phyloP scores from a whole-genome alignment of 2,888 invertebrate genomes.

The Papilio elwesi region DNA sequence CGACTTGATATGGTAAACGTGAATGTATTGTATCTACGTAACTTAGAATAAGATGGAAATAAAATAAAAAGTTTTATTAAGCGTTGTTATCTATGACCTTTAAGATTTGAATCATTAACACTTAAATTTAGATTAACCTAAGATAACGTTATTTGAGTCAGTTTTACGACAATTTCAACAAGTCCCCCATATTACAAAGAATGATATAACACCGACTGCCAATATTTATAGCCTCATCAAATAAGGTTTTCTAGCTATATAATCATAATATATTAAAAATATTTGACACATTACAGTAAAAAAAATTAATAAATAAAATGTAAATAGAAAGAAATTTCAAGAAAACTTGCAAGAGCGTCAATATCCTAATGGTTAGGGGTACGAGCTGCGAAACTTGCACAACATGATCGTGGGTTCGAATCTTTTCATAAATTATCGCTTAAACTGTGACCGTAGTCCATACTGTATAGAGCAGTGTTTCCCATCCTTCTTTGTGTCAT shows the following conservation, averaged over 20 bases:
- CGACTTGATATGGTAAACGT: not conserved
- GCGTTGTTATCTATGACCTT: constrained; percentile 17
- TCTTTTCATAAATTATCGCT: too few relatives aligned
- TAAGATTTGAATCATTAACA: constrained; percentile 15
- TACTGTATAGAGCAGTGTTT: too few relatives aligned
- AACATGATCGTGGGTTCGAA: too few relatives aligned
- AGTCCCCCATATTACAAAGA: not conserved
- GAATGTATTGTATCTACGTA: not conserved
- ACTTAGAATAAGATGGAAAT: not conserved
- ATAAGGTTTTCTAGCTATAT: not conserved
- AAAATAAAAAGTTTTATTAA: constrained; percentile 5
- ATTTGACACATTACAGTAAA: not conserved
- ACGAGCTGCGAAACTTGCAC: too few relatives aligned
- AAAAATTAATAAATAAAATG: too few relatives aligned
- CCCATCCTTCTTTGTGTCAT: too few relatives aligned
- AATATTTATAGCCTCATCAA: not conserved
- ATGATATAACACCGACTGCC: not conserved
- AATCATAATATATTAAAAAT: not conserved
- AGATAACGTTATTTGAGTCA: not conserved
- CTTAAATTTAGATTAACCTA: constrained; percentile 11
- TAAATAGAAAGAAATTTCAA: too few relatives aligned
- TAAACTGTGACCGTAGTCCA: too few relatives aligned
- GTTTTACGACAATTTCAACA: constrained; percentile 10
- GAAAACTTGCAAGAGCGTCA: too few relatives aligned
- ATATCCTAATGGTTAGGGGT: too few relatives aligned